Evolutionary conservation across 2,888 invertebrate genomes (phyloP).

Genomic region (Oxytorus armatus): DNA sequence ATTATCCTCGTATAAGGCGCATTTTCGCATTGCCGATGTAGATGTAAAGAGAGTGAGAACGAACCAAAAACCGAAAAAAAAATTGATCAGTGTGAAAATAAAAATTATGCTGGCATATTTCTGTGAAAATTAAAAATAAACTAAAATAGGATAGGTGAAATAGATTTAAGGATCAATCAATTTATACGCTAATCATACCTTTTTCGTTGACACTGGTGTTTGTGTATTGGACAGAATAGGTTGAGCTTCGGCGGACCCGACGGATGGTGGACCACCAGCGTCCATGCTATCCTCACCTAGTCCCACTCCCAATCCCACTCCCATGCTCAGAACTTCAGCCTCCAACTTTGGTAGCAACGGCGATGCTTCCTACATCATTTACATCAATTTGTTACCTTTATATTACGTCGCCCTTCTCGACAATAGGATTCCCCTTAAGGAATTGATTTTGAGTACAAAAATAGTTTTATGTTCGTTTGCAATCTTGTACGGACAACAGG

Average conservation of each 20-base stretch:
- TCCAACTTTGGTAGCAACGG: slow-evolving; percentile 83
- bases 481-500: background rate
- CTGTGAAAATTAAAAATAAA: slow-evolving; percentile 71
- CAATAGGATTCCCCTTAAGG: background rate
- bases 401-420: slow-evolving; percentile 17
- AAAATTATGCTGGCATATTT: slow-evolving; percentile 84
- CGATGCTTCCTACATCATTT: slow-evolving; percentile 83
- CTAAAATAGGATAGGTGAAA: slow-evolving; percentile 71
- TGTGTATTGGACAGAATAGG: slow-evolving; percentile 83
- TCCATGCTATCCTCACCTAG: slow-evolving; percentile 84
- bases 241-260: slow-evolving; percentile 88
- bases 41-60: slow-evolving; percentile 20
- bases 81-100: slow-evolving; percentile 52
- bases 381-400: slow-evolving; percentile 74
- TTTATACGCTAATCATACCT: slow-evolving; percentile 79
- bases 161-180: slow-evolving; percentile 60
- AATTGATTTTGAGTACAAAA: slow-evolving; percentile 16
- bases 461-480: background rate
- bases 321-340: slow-evolving; percentile 82
- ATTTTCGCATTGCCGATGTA: slow-evolving; percentile 40
- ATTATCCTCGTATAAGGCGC: slow-evolving; percentile 42
- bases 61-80: slow-evolving; percentile 2
- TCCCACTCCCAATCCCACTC: slow-evolving; percentile 83
- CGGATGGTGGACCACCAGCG: slow-evolving; percentile 90
- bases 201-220: slow-evolving; percentile 83